Evolutionary conservation across 2,888 invertebrate genomes (phyloP), one percentile per base, ranked within the genome.

Genomic region (Pollenia amentaria): DNA sequence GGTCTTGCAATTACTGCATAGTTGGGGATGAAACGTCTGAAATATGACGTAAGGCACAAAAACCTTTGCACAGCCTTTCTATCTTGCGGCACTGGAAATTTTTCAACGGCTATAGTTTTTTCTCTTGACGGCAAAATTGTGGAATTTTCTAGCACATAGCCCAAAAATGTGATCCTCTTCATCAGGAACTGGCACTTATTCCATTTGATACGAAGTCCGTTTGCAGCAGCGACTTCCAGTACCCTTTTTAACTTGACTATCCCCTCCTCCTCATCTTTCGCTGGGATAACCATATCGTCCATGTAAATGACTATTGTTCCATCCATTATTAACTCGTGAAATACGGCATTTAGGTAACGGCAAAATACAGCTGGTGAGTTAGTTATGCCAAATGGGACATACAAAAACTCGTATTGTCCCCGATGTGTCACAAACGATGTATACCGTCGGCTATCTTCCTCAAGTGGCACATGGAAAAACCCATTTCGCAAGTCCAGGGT

Each of bases 371-470:
- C 51, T 9, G 88, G 88, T 0, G 85, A 84, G 72, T 88, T 88
- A 0, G 85, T 84, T 14, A 87, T 84, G 3, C 88, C 86, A 44
- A 88, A 88, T n/a, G 89, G 89, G 53, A 89, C 86, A 38, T 75
- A 87, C 10, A 75, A 10, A 48, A 88, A 89, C 21, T 88, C 85
- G 46, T 70, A 89, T 29, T 88, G 88, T 3, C 87, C 88, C 42
- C 57, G n/a, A 16, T 57, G 57, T 29, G 51, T 51, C 2, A 83
- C 14, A 84, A 88, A 46, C n/a, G n/a, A n/a, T n/a, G n/a, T n/a
- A n/a, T 87, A 87, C 51, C 83, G 85, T 44, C 81, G 55, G 2
- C 82, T 84, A 3, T 40, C 44, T 12, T 44, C 51, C 12, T 89
- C 75, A 10, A 88, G 53, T 0, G 88, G 84, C 9, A 89, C 87